phyloP scores from a whole-genome alignment of 2,113 vertebrate genomes.

The Myiagra hebetior region DNA sequence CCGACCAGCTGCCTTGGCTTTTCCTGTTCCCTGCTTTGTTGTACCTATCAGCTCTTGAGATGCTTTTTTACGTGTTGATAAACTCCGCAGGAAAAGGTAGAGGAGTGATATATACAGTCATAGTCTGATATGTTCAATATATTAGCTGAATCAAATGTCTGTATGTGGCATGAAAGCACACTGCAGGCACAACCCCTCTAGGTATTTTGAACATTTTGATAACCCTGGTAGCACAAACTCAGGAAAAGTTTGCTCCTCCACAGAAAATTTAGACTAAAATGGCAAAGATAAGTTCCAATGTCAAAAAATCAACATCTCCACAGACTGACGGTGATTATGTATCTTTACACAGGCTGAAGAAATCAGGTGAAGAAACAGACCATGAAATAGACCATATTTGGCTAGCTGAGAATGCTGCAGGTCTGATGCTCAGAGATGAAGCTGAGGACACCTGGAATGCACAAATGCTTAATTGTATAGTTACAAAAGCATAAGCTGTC shows the following conservation, averaged over 20 bases:
- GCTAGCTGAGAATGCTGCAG: neutral
- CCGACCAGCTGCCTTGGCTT: neutral
- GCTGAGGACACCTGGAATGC: neutral
- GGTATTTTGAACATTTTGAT: neutral
- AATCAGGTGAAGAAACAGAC: neutral
- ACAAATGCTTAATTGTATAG: neutral
- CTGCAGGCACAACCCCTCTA: neutral
- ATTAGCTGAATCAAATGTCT: neutral
- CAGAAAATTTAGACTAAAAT: neutral
- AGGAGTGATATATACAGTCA: neutral
- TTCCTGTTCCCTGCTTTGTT: neutral
- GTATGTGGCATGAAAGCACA: rapidly evolving
- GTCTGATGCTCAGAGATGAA: neutral
- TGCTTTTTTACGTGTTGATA: neutral
- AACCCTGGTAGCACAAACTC: neutral
- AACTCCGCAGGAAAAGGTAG: neutral
- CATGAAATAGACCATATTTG: neutral
- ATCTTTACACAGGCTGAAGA: neutral
- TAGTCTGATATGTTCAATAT: neutral
- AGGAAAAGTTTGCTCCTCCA: neutral
- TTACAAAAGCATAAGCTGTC: neutral
- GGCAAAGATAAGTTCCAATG: rapidly evolving
- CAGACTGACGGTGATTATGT: neutral
- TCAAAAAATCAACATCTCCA: neutral
- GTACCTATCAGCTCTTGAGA: neutral